These are phyloP conservation scores for Chionomys nivalis DNA, from an alignment of 2,113 vertebrate genomes.

Conservation along the genomic window DNA sequence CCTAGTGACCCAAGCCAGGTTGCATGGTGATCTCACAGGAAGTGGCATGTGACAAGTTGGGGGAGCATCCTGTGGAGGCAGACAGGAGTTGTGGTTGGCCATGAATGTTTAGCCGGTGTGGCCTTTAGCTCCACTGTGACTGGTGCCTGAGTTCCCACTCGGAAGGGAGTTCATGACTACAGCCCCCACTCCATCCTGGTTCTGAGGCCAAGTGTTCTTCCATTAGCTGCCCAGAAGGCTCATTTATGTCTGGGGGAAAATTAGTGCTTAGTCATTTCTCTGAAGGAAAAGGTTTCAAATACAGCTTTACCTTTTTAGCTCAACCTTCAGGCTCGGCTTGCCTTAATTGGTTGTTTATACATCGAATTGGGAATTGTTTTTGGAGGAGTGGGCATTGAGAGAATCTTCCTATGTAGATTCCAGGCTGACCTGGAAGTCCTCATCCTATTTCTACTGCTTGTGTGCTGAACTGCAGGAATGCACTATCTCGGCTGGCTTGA, in stretches of 20 bases:
- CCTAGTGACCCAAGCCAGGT: neutral
- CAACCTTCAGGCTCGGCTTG: neutral
- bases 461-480: neutral
- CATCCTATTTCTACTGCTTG: neutral
- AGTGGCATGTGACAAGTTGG: neutral
- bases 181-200: neutral
- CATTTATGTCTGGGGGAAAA: constrained; percentile 21
- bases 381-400: neutral
- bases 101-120: neutral
- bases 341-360: neutral
- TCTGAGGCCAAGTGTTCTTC: neutral
- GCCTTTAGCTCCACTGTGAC: neutral
- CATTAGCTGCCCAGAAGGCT: constrained; percentile 1
- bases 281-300: neutral
- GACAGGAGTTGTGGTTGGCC: neutral
- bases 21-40: neutral
- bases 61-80: neutral
- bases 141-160: neutral
- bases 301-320: neutral
- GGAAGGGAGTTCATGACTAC: neutral
- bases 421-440: neutral
- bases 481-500: neutral
- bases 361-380: neutral
- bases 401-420: neutral
- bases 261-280: constrained; percentile 65